Evolutionary conservation across 1,140 invertebrate genomes (phyloP).

Genomic region (Saccostrea cuccullata): DNA sequence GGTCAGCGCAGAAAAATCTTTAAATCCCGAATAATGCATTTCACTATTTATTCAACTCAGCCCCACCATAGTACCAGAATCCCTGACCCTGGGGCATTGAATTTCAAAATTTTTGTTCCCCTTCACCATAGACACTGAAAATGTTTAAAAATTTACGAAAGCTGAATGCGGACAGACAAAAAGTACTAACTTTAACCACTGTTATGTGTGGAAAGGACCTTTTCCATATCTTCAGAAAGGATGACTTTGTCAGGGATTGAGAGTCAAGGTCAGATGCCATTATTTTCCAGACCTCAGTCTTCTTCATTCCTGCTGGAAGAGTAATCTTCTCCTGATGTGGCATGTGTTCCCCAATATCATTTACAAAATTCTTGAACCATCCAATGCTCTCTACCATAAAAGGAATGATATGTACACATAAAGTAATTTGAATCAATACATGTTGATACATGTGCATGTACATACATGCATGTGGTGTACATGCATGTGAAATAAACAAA

Average conservation of each 20-base stretch:
- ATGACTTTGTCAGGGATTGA: not conserved
- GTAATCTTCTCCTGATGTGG: not conserved
- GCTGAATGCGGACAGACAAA: no score
- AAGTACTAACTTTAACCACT: not conserved
- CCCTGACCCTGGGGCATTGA: no score
- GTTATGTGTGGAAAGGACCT: not conserved
- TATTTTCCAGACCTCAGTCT: not conserved
- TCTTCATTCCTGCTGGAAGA: not conserved
- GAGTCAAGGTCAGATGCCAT: conserved; percentile 1
- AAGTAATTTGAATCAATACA: not conserved
- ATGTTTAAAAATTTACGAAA: no score
- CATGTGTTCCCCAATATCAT: conserved; percentile 14
- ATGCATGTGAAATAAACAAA: no score
- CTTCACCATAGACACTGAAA: no score
- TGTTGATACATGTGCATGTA: not conserved
- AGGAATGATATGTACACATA: not conserved
- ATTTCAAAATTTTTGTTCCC: no score
- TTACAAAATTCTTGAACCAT: conserved; percentile 9
- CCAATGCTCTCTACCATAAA: not conserved
- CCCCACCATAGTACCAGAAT: no score
- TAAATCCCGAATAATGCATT: no score
- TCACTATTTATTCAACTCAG: no score
- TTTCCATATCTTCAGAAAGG: not conserved
- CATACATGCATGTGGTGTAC: no score
- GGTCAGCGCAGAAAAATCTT: no score